These are phyloP conservation scores for Cristatella mucedo DNA, from an alignment of 2,888 invertebrate species.

Conservation along the genomic window DNA sequence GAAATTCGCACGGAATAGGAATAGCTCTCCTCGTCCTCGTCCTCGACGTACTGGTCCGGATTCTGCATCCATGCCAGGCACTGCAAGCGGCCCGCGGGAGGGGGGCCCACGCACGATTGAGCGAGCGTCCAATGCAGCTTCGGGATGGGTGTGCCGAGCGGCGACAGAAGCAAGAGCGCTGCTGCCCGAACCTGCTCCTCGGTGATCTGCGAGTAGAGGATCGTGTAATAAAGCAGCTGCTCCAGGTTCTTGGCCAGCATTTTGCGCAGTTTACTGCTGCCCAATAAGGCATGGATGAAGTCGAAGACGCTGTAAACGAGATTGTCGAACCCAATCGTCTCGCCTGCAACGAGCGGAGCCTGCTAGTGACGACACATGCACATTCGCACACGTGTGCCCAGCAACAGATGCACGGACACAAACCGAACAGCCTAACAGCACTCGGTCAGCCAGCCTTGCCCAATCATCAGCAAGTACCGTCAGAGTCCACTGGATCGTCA, in stretches of 20 bases:
- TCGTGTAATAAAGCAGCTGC: constrained; percentile 50
- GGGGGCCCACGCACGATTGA: too few relatives aligned
- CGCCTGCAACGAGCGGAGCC: constrained; percentile 45
- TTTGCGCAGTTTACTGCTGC: constrained; percentile 44
- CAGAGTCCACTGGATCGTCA: constrained; percentile 46
- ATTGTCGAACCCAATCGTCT: constrained; percentile 49
- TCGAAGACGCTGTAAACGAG: constrained; percentile 53
- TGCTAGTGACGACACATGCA: too few relatives aligned
- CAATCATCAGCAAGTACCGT: constrained; percentile 45
- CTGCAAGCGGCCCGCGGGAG: too few relatives aligned
- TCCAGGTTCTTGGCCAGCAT: constrained; percentile 47
- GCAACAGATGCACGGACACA: too few relatives aligned
- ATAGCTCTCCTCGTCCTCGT: constrained; percentile 50
- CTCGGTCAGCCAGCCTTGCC: too few relatives aligned
- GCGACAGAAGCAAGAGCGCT: too few relatives aligned
- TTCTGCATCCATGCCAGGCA: constrained; percentile 52
- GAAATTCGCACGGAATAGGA: constrained; percentile 51
- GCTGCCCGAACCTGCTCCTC: constrained; percentile 45
- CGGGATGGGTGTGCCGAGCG: too few relatives aligned
- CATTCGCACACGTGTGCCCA: too few relatives aligned
- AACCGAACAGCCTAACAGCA: too few relatives aligned
- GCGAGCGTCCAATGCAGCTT: too few relatives aligned
- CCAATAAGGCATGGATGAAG: constrained; percentile 49
- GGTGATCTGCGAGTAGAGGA: constrained; percentile 54
- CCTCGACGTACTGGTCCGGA: constrained; percentile 53